Conservation (phyloP, 2,888 invertebrate genomes). For the Monoplex corrugatus region DNA sequence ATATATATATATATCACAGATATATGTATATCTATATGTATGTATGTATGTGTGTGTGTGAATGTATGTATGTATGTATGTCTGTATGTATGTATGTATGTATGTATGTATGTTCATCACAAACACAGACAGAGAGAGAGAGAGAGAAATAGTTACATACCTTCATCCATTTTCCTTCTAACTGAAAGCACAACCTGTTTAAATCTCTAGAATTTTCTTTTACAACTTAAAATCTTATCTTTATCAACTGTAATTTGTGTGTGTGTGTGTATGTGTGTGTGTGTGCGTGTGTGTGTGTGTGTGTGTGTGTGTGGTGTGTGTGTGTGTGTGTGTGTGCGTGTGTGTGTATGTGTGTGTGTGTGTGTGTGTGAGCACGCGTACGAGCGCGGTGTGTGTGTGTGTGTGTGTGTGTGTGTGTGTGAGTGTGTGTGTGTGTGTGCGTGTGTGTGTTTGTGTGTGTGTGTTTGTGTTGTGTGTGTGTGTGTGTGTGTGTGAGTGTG, state of each 20-base stretch:
- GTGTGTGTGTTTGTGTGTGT: background rate
- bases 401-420: slow-evolving; percentile 16
- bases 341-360: background rate
- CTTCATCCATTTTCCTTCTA: no score
- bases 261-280: background rate
- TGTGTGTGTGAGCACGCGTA: slow-evolving; percentile 6
- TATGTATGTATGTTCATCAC: background rate
- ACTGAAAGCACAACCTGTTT: no score
- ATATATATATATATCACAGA: no score
- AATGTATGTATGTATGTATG: background rate
- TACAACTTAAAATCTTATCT: no score
- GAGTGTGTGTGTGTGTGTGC: background rate
- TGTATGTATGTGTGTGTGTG: background rate
- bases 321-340: slow-evolving; percentile 9
- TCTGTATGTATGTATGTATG: background rate
- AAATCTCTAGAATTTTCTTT: no score
- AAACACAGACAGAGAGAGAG: no score
- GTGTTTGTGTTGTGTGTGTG: no score
- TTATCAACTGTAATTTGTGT: no score
- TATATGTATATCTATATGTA: background rate
- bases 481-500: background rate
- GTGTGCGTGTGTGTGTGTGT: background rate
- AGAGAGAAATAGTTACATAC: no score
- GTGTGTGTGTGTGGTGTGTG: background rate
- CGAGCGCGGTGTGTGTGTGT: background rate